These are phyloP conservation scores for Sebastes nivosus DNA, from an alignment of 2,797 vertebrate genomes.

Conservation along the genomic window DNA sequence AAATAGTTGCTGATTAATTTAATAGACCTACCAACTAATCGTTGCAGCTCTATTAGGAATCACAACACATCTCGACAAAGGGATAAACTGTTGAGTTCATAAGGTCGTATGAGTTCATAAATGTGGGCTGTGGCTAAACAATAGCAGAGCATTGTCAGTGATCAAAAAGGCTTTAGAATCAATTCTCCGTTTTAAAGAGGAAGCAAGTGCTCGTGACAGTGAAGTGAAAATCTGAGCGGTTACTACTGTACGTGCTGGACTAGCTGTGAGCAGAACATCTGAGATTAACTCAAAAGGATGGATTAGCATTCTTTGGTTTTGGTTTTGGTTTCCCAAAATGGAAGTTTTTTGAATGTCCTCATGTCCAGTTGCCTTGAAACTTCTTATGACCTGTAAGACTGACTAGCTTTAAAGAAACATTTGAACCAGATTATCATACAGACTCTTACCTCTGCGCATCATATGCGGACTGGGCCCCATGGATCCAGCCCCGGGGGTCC, in stretches of 20 bases:
- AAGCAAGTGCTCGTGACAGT: not conserved
- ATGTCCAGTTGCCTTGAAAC: not conserved
- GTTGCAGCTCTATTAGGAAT: too few relatives aligned
- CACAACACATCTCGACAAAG: not conserved
- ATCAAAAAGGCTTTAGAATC: not conserved
- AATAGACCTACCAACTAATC: too few relatives aligned
- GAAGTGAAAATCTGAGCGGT: too few relatives aligned
- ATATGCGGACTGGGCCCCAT: conserved; percentile 92
- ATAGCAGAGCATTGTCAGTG: not conserved
- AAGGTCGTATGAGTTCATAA: not conserved
- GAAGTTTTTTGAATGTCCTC: not conserved
- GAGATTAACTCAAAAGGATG: not conserved
- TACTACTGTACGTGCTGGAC: not conserved
- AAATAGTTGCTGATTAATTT: too few relatives aligned
- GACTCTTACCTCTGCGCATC: conserved; percentile 87
- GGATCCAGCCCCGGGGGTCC: conserved; percentile 75
- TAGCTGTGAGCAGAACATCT: not conserved
- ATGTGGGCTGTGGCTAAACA: not conserved
- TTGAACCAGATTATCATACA: too few relatives aligned
- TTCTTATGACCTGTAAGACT: not conserved
- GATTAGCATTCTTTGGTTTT: not conserved
- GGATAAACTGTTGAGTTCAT: not conserved
- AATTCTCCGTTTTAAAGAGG: not conserved
- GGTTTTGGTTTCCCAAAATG: not conserved
- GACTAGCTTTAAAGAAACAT: not conserved